Base-by-base conservation (phyloP, 2,888 invertebrate species). In the Ichneumoninae sp. region DNA sequence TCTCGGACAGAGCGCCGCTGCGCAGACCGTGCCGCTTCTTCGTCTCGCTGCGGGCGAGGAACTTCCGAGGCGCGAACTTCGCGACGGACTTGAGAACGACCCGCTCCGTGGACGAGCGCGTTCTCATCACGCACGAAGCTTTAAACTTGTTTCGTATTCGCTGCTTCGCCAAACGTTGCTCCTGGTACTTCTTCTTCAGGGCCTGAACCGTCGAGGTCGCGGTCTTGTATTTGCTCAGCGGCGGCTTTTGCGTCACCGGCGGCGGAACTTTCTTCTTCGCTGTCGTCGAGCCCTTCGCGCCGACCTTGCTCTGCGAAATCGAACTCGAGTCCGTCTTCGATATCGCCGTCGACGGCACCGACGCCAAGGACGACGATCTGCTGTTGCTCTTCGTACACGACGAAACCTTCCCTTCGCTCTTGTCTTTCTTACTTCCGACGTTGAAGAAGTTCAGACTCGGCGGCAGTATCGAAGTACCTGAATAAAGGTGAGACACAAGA, bases 381-480 rank as follows among this genome's bases (percentile, higher is more conserved):
- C 22, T 77, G 8, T 78, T 82, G 80, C 69, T 82, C 10, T 79
- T 87, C 69, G 60, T 71, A 52, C 65, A 47, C 0, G 86, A 79
- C 0, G 86, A 79, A 0, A 85, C 30, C 77, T 91, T 91, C 3
- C 84, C 4, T 26, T 89, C 90, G 8, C 50, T 19, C 71, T 93
- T 93, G 13, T 92, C 92, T 70, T 92, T 93, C 70, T 91, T 92
- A 5, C 82, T 75, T 16, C 89, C 90, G 16, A 89, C 86, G 90
- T 96, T 95, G 91, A 97, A 96, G 91, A 96, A 96, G 92, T 97
- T 96, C 87, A 97, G 94, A 88, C 95, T 96, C 0, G 96, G 95
- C 33, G 97, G 97, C 84, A 97, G 93, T 69, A 96, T 95, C 8
- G 96, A 94, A 30, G 97, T 97, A 52, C 95, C 95, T 95, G 88